Conservation (phyloP, 1,140 invertebrate genomes). For the Drosophila kohkoa region DNA sequence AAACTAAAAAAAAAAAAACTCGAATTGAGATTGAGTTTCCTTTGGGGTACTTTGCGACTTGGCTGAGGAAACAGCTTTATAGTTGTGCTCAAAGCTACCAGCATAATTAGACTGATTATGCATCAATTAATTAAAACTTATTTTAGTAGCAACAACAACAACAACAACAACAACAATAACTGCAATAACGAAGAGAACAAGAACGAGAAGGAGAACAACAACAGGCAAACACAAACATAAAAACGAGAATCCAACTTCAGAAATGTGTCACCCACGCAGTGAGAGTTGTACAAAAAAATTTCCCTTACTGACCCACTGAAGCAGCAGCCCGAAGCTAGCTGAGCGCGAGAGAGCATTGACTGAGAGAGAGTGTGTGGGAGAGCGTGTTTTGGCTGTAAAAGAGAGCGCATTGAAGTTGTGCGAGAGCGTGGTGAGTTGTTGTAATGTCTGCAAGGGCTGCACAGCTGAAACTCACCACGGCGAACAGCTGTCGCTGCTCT, state of each 20-base stretch:
- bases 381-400: constrained; percentile 2
- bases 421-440: constrained; percentile 55
- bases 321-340: constrained; percentile 17
- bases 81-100: constrained; percentile 39
- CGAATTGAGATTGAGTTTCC: neutral
- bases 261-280: constrained; percentile 50
- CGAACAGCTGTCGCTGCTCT: constrained; percentile 70
- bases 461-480: constrained; percentile 49
- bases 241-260: constrained; percentile 20
- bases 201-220: constrained; percentile 1
- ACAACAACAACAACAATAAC: constrained; percentile 4
- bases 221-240: constrained; percentile 37
- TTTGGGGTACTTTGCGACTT: constrained; percentile 17
- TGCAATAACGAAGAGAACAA: too few relatives aligned
- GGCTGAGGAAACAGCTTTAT: constrained; percentile 19
- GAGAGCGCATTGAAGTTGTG: constrained; percentile 12
- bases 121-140: constrained; percentile 77
- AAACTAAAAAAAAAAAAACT: constrained; percentile 7
- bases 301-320: constrained; percentile 57
- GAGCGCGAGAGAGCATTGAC: neutral
- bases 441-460: constrained; percentile 53
- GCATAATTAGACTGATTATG: constrained; percentile 66
- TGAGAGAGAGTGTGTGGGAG: constrained; percentile 17
- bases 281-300: constrained; percentile 41
- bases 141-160: constrained; percentile 52